Percentiles rank a stretch among this genome's conserved stretches.
Conservation (phyloP, 2,113 vertebrate species). For the Rhabdornis inornatus region DNA sequence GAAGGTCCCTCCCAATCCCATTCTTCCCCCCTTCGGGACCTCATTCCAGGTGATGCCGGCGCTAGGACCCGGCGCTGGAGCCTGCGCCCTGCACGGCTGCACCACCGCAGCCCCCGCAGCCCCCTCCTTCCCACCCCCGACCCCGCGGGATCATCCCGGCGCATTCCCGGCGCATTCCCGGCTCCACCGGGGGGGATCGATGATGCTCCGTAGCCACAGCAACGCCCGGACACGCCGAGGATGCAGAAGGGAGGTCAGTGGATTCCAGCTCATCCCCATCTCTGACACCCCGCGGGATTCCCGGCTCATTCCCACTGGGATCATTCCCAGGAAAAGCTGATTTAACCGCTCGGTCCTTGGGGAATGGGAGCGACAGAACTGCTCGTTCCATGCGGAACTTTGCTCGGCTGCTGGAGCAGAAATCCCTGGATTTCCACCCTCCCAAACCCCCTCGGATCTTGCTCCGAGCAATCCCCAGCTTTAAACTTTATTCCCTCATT, state of each 20-base stretch:
- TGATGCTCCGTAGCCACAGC: not conserved
- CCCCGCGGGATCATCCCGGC: not conserved
- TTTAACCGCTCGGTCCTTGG: rapidly evolving
- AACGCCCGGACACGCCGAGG: not conserved
- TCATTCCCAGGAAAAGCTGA: not conserved
- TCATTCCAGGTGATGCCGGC: not conserved
- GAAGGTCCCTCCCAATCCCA: rapidly evolving
- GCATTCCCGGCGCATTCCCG: not conserved
- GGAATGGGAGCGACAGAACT: rapidly evolving
- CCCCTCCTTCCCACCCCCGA: not conserved
- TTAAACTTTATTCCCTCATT: not conserved
- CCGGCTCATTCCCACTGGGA: not conserved
- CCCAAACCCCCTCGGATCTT: not conserved
- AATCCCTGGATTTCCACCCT: not conserved
- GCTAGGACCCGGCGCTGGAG: not conserved
- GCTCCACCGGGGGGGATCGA: not conserved
- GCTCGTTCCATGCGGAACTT: not conserved
- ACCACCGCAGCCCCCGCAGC: not conserved
- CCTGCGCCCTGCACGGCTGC: not conserved
- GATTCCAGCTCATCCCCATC: not conserved
- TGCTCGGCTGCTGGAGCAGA: not conserved
- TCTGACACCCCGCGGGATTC: not conserved
- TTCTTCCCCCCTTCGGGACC: not conserved
- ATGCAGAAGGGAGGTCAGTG: constrained; percentile 56
- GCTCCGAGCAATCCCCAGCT: not conserved